A percentile compares a stretch with the other conserved stretches of the same genome.
Conservation (phyloP, 2,888 invertebrate species). For the Catocala sponsa region DNA sequence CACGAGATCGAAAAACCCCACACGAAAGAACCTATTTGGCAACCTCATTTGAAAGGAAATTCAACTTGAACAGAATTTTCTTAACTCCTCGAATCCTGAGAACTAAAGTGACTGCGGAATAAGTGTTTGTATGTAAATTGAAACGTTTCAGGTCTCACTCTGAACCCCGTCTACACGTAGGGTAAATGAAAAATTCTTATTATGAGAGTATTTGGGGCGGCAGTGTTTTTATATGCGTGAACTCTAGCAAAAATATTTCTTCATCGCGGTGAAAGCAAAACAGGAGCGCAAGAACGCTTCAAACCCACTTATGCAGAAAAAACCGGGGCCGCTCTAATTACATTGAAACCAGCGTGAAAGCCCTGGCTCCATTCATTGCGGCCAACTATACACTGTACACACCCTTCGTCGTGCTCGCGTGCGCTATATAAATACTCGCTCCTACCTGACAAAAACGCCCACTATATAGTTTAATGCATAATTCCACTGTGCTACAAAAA, state of each 20-base stretch:
- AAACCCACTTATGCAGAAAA: slow-evolving; percentile 78
- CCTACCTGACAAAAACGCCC: slow-evolving; percentile 49
- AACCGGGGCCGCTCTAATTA: slow-evolving; percentile 79
- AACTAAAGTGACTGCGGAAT: slow-evolving; percentile 43
- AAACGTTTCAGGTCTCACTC: slow-evolving; percentile 37
- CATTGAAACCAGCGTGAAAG: slow-evolving; percentile 79
- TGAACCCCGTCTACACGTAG: slow-evolving; percentile 28
- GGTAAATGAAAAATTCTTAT: slow-evolving; percentile 47
- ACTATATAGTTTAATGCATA: slow-evolving; percentile 36
- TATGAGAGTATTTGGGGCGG: slow-evolving; percentile 33
- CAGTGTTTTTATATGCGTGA: slow-evolving; percentile 47
- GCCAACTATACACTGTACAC: slow-evolving; percentile 61
- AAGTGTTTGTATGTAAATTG: slow-evolving; percentile 51
- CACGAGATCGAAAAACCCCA: slow-evolving; percentile 36
- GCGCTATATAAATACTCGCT: slow-evolving; percentile 57
- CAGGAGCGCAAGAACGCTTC: slow-evolving; percentile 66
- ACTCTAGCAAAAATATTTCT: slow-evolving; percentile 51
- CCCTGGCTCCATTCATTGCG: slow-evolving; percentile 71
- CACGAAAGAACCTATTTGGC: slow-evolving; percentile 23
- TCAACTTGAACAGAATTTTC: slow-evolving; percentile 46
- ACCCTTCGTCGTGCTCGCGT: slow-evolving; percentile 54
- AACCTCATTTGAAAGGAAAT: slow-evolving; percentile 41
- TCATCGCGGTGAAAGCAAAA: slow-evolving; percentile 56
- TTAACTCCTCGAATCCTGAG: slow-evolving; percentile 46
- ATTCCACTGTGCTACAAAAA: slow-evolving; percentile 30